Percentiles rank a stretch among this genome's conserved stretches.
phyloP scores from a whole-genome alignment of 2,888 invertebrate genomes.

The Eumerus sabulonum region DNA sequence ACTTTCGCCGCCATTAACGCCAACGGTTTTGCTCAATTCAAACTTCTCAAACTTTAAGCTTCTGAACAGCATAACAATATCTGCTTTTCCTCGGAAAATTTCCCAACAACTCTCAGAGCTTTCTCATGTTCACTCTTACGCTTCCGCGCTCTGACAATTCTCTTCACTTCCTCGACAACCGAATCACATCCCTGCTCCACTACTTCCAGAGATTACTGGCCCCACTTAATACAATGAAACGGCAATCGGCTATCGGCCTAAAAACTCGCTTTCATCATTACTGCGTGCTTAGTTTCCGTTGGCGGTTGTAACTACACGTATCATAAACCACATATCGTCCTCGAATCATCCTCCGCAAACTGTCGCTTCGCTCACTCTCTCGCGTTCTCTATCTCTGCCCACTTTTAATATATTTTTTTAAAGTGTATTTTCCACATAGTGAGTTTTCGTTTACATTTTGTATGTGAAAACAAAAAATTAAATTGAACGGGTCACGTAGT shows the following conservation, averaged over 20 bases:
- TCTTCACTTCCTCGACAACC: constrained; percentile 23
- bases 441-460: too few relatives aligned
- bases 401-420: constrained; percentile 31
- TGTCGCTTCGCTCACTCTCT: constrained; percentile 40
- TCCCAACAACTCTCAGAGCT: constrained; percentile 21
- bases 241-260: constrained; percentile 58
- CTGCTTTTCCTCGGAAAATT: constrained; percentile 2
- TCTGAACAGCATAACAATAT: background rate
- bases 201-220: constrained; percentile 35
- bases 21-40: constrained; percentile 31
- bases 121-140: constrained; percentile 4
- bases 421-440: constrained; percentile 10
- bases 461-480: background rate
- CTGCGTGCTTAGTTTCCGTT: constrained; percentile 66
- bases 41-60: constrained; percentile 29
- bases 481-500: constrained; percentile 10
- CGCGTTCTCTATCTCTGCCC: constrained; percentile 14
- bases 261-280: constrained; percentile 64
- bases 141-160: constrained; percentile 18
- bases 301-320: constrained; percentile 58
- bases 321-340: constrained; percentile 30
- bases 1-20: constrained; percentile 12
- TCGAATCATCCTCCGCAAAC: constrained; percentile 36
- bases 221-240: constrained; percentile 25
- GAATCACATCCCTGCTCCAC: constrained; percentile 29